Evolutionary conservation across 2,888 invertebrate species (phyloP).

Genomic region (Venustoraphidia nigricollis): DNA sequence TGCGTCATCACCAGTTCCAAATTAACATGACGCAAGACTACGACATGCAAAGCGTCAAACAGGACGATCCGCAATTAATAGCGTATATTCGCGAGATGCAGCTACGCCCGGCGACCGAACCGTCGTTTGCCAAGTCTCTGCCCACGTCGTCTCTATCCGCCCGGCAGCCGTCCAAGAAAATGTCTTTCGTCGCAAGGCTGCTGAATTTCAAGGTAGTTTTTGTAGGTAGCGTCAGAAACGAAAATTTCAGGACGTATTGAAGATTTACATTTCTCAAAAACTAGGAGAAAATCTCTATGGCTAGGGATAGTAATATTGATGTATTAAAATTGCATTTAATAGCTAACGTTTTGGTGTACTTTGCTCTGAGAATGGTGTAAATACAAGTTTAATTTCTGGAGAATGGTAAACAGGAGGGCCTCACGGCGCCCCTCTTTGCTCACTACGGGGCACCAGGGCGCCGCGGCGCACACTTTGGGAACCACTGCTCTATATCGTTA

Average conservation of each 20-base stretch:
- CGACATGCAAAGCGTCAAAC: slow-evolving; percentile 54
- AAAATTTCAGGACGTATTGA: too few relatives aligned
- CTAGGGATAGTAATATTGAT: too few relatives aligned
- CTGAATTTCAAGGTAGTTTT: slow-evolving; percentile 29
- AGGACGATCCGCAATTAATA: slow-evolving; percentile 59
- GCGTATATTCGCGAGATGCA: slow-evolving; percentile 61
- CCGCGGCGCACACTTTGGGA: too few relatives aligned
- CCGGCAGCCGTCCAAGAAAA: neutral
- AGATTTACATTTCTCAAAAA: neutral
- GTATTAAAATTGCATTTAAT: too few relatives aligned
- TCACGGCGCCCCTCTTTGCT: too few relatives aligned
- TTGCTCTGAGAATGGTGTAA: too few relatives aligned
- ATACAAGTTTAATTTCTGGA: too few relatives aligned
- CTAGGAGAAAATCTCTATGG: too few relatives aligned
- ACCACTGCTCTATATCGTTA: too few relatives aligned
- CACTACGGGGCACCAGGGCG: too few relatives aligned
- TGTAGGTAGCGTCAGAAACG: slow-evolving; percentile 18
- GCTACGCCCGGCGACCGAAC: slow-evolving; percentile 32
- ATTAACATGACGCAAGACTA: slow-evolving; percentile 67
- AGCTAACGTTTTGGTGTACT: too few relatives aligned
- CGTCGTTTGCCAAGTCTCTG: slow-evolving; percentile 8
- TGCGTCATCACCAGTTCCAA: slow-evolving; percentile 61
- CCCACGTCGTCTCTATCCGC: neutral
- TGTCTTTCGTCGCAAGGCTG: slow-evolving; percentile 23
- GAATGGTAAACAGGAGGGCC: too few relatives aligned